Evolutionary conservation across 2,888 invertebrate genomes (phyloP), one percentile per base, ranked within the genome.

Genomic region (Ptilodon capucinus): DNA sequence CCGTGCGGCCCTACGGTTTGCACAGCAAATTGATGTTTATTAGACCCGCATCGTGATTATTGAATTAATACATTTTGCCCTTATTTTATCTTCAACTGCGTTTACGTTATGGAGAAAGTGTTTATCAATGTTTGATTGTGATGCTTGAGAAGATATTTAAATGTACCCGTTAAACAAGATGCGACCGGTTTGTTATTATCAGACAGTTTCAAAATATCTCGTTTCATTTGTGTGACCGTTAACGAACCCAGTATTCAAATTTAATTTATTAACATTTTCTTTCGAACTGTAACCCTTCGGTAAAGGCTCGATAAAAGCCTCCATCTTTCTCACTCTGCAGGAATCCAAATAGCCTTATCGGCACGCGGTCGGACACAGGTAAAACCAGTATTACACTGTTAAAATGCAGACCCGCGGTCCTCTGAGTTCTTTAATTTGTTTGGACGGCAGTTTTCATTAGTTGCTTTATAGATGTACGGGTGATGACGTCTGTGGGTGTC

Each of bases 281-380:
- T 76, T 65, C 58, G 67, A 76, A 73, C 68, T 64, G 61, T 68
- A 69, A 72, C 64, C 69, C 69, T 75, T 57, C 65, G 59, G 60
- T 71, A 68, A 76, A 69, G 83, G 74, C 77, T 79, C 72, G 63
- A 68, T 68, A 67, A 66, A 72, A 84, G 76, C 82, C 79, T 86
- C 79, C 64, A 76, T 88, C 86, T 86, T 89, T 86, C 84, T 90
- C 87, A 79, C 86, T 85, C 89, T 68, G 68, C 76, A 80, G 85
- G 89, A 86, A 90, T 91, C 86, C 80, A 80, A 87, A 88, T 86
- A 83, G 79, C 84, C 84, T 86, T 88, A 89, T 85, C 84, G 82
- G 86, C 79, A 83, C 80, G 79, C 81, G 73, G 78, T 71, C 63
- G 64, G 62, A 69, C 76, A 79, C 88, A 90, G 87, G 88, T 89